Percentiles rank a stretch among this genome's conserved stretches.
These are phyloP conservation scores for Eriocheir sinensis DNA, from an alignment of 1,140 invertebrate species.

Conservation along the genomic window DNA sequence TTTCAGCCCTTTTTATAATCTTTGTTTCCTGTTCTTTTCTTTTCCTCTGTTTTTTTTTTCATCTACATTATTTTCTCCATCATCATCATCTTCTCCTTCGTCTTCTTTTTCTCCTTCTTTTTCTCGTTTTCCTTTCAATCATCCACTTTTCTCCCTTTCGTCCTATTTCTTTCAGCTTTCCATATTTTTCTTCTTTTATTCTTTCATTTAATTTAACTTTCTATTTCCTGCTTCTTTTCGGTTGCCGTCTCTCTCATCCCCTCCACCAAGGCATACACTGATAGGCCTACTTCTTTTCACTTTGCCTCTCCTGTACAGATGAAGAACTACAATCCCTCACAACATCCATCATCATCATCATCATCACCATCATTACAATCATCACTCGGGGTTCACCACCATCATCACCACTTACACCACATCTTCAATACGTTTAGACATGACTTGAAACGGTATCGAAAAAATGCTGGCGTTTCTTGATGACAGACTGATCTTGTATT, in stretches of 20 bases:
- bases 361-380: constrained; percentile 13
- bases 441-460: background rate
- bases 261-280: too few relatives aligned
- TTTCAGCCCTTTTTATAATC: background rate
- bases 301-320: too few relatives aligned
- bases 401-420: background rate
- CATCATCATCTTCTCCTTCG: too few relatives aligned
- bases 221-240: background rate
- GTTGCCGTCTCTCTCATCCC: background rate
- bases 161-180: too few relatives aligned
- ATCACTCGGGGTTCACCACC: too few relatives aligned
- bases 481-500: too few relatives aligned
- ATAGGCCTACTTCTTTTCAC: too few relatives aligned
- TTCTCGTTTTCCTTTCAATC: background rate
- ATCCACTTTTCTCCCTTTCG: background rate
- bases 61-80: too few relatives aligned
- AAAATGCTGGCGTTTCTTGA: too few relatives aligned
- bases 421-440: too few relatives aligned
- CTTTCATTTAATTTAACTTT: background rate
- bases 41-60: background rate
- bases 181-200: too few relatives aligned
- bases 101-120: background rate
- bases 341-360: background rate
- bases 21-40: too few relatives aligned
- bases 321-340: background rate